Evolutionary conservation across 2,797 vertebrate genomes (phyloP), one percentile per base, ranked within the genome.

Genomic region (Leuciscus waleckii): DNA sequence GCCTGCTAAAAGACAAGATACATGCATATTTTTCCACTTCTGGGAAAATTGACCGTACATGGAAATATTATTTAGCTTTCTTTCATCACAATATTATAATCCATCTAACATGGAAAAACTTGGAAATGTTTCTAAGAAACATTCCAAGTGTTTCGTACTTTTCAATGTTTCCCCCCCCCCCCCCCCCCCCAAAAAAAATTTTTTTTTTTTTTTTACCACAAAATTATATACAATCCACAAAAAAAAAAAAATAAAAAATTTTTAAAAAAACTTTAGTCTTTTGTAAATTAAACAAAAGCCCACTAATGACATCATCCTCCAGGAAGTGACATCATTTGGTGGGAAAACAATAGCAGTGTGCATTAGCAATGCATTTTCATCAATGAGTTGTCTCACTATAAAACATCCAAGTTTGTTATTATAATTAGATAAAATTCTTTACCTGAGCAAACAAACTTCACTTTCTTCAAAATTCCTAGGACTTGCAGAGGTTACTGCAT

Each of bases 361-460:
- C 8, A n/a, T 76, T 37, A 37, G 5, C 75, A 41, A 39, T 58
- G 23, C 21, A 17, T 41, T 77, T 35, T 9, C 2, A 77, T 77
- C 2, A 41, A 26, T 23, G 37, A 11, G 41, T 2, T 26, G 7
- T 26, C 35, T 77, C 54, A 5, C 23, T 77, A 39, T 58, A 58
- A 77, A 58, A n/a, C 75, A 58, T n/a, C 3, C 1, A 56, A n/a
- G 7, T 39, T 77, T 56, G 73, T 75, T 37, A 75, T 51, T 75
- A 35, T 37, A n/a, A 37, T 37, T 19, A 2, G 17, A 35, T 19
- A 4, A 4, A 67, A 35, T 35, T 29, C 4, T 56, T 56, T n/a
- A 10, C 32, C 26, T 4, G 8, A 68, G 17, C 65, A 37, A 37
- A 37, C 1, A 0, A 19, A 67, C 16, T 67, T 67, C 4, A 21